Percentiles rank a stretch among this genome's conserved stretches.
These are phyloP conservation scores for Nanorana parkeri DNA, from an alignment of 2,113 vertebrate genomes.

Conservation along the genomic window DNA sequence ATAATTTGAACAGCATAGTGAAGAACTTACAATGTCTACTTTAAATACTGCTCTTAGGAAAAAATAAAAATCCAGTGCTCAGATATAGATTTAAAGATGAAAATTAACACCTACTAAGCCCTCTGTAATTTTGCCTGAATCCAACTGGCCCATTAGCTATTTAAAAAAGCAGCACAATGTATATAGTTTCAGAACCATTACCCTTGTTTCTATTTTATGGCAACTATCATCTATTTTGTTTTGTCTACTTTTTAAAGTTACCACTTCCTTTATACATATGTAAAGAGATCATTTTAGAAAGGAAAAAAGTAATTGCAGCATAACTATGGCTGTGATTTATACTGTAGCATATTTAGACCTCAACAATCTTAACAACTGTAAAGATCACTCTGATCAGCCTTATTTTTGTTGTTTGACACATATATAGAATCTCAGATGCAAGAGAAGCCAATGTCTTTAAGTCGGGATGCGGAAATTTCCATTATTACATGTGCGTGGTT, in stretches of 20 bases:
- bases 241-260: slow-evolving; percentile 64
- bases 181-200: slow-evolving; percentile 73
- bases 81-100: slow-evolving; percentile 63
- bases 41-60: slow-evolving; percentile 68
- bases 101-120: slow-evolving; percentile 66
- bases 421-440: slow-evolving; percentile 70
- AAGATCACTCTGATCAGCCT: slow-evolving; percentile 45
- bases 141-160: slow-evolving; percentile 73
- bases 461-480: slow-evolving; percentile 51
- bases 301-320: slow-evolving; percentile 72
- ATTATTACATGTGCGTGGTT: slow-evolving; percentile 57
- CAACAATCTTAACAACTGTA: slow-evolving; percentile 63
- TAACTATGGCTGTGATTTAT: slow-evolving; percentile 72
- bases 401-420: slow-evolving; percentile 68
- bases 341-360: slow-evolving; percentile 65
- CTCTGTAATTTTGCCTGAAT: slow-evolving; percentile 64
- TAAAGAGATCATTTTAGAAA: slow-evolving; percentile 36
- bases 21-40: slow-evolving; percentile 70
- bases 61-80: slow-evolving; percentile 76
- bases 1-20: slow-evolving; percentile 73
- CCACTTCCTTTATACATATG: slow-evolving; percentile 13
- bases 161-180: slow-evolving; percentile 80
- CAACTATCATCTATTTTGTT: slow-evolving; percentile 69
- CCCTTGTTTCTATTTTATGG: slow-evolving; percentile 67
- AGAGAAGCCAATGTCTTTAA: slow-evolving; percentile 62